Percentiles rank a stretch among this genome's conserved stretches.
phyloP scores from a whole-genome alignment of 2,113 vertebrate genomes.

The Antennarius striatus region DNA sequence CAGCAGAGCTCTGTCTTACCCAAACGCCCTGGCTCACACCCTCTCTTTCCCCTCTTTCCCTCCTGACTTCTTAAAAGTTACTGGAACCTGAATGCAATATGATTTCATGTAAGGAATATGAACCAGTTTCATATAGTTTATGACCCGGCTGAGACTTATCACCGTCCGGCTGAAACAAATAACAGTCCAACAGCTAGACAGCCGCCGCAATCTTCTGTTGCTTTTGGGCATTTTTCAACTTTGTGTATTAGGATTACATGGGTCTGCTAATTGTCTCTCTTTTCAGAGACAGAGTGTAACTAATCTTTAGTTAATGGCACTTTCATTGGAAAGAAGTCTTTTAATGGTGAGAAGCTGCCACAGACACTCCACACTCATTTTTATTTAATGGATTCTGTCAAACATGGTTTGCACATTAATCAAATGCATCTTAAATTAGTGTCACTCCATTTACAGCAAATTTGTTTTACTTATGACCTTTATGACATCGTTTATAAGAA shows the following conservation, averaged over 20 bases:
- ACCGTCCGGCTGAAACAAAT: slow-evolving; percentile 31
- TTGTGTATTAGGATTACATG: slow-evolving; percentile 11
- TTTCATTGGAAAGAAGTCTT: not conserved
- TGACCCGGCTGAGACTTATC: slow-evolving; percentile 46
- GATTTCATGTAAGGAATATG: slow-evolving; percentile 46
- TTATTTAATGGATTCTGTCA: slow-evolving; percentile 3
- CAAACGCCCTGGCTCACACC: slow-evolving; percentile 22
- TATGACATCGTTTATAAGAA: not conserved
- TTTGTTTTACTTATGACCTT: not conserved
- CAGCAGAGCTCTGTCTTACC: slow-evolving; percentile 20
- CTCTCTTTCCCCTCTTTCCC: not conserved
- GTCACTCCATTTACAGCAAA: not conserved
- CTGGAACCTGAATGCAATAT: slow-evolving; percentile 8
- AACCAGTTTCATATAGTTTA: slow-evolving; percentile 43
- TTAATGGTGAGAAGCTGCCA: not conserved
- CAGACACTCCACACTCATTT: not conserved
- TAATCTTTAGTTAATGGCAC: slow-evolving; percentile 17
- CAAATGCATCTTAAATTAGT: not conserved
- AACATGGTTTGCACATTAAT: not conserved
- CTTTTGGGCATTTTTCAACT: slow-evolving; percentile 32
- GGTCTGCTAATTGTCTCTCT: slow-evolving; percentile 35
- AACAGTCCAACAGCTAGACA: slow-evolving; percentile 37
- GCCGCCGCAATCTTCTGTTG: slow-evolving; percentile 28
- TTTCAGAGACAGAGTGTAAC: slow-evolving; percentile 9
- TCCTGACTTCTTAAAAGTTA: slow-evolving; percentile 7